Percentiles rank a stretch among this genome's conserved stretches.
Conservation (phyloP, 64 coral and sea anemone genomes). For the Dendronephthya gigantea region DNA sequence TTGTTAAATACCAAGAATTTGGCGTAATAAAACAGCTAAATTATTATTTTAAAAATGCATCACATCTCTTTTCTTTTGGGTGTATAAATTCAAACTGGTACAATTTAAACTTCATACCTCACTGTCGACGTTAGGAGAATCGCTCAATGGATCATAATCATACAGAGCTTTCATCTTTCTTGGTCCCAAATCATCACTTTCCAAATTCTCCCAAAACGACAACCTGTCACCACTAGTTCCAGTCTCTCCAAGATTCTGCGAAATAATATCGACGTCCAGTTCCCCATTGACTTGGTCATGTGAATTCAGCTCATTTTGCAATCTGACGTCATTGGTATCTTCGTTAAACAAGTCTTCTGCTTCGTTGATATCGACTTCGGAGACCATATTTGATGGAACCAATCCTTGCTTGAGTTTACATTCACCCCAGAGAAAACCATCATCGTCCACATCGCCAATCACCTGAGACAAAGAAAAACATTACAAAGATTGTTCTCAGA, state of each 20-base stretch:
- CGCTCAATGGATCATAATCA: constrained; percentile 54
- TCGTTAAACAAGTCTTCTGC: constrained; percentile 41
- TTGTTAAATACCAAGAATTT: too few relatives aligned
- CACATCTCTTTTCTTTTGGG: too few relatives aligned
- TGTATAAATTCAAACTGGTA: too few relatives aligned
- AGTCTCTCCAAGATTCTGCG: background rate
- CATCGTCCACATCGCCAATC: constrained; percentile 77
- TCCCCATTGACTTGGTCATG: background rate
- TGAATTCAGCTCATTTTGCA: constrained; percentile 22
- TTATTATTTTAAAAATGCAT: too few relatives aligned
- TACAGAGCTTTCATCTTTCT: constrained; percentile 44
- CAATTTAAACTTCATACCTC: constrained; percentile 50
- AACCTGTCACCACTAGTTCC: background rate
- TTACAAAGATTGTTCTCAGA: too few relatives aligned
- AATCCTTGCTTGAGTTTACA: constrained; percentile 52
- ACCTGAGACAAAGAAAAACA: constrained; percentile 33
- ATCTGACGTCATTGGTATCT: constrained; percentile 31
- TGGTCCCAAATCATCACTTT: background rate
- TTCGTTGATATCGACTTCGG: constrained; percentile 72
- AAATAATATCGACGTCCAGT: background rate
- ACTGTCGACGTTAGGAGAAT: constrained; percentile 69
- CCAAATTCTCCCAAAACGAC: background rate
- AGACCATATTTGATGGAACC: constrained; percentile 80
- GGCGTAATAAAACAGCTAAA: too few relatives aligned
- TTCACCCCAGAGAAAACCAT: constrained; percentile 97